A percentile compares a stretch with the other conserved stretches of the same genome.
These are phyloP conservation scores for Sebastes iracundus DNA, from an alignment of 2,797 vertebrate species.

Conservation along the genomic window DNA sequence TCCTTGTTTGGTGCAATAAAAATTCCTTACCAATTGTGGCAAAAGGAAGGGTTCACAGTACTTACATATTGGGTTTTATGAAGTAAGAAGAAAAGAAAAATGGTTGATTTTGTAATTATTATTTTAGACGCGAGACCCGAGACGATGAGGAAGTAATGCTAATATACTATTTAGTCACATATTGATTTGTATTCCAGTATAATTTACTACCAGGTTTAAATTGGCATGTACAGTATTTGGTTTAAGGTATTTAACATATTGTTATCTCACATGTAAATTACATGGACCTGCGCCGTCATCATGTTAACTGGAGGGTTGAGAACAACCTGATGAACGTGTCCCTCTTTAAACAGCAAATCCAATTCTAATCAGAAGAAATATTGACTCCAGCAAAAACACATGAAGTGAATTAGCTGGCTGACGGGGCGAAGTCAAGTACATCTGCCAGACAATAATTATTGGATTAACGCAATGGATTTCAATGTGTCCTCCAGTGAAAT, in stretches of 20 bases:
- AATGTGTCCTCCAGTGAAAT: slow-evolving; percentile 55
- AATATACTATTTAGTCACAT: not conserved
- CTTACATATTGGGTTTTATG: not conserved
- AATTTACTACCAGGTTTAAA: not conserved
- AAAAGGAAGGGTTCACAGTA: not conserved
- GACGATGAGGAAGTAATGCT: not conserved
- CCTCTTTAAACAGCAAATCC: slow-evolving; percentile 39
- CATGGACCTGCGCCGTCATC: not conserved
- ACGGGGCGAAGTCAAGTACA: slow-evolving; percentile 64
- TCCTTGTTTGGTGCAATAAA: not conserved
- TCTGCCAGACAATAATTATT: slow-evolving; percentile 71
- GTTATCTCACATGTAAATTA: not conserved
- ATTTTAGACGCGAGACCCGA: not conserved
- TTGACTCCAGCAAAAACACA: slow-evolving; percentile 47
- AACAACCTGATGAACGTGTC: slow-evolving; percentile 30
- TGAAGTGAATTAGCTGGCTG: slow-evolving; percentile 59
- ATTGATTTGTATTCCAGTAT: not conserved
- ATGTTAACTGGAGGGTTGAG: slow-evolving; percentile 11
- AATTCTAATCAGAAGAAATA: slow-evolving; percentile 60
- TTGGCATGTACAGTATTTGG: not conserved
- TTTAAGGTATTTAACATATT: not conserved
- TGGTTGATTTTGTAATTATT: not conserved
- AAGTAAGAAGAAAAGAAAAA: not conserved
- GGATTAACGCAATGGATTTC: slow-evolving; percentile 67
- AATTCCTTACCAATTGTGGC: not conserved